Base-by-base conservation (phyloP, 2,113 vertebrate genomes). In the Bubalus kerabau region DNA sequence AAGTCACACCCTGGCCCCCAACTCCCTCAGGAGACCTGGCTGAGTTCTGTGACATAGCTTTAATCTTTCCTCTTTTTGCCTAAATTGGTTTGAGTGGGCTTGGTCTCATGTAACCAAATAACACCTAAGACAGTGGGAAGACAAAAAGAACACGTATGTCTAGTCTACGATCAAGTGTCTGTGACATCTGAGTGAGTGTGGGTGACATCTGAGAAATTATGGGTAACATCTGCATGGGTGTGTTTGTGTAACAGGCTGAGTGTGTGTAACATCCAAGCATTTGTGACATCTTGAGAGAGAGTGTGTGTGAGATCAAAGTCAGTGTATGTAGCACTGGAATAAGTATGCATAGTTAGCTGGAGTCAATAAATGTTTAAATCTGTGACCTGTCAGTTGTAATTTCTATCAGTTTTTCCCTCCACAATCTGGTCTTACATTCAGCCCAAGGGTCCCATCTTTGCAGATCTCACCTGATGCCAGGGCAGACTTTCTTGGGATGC, bases 321-420 rank as follows among this genome's bases (percentile, higher is more conserved):
- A 80, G 57, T 95, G 60, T 94, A 97, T 97, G 96, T 97, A 97
- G 89, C 89, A 46, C 74, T 87, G 71, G 94, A 97, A 97, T 98
- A 97, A 98, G 97, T 97, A 97, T 97, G 98, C 96, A 85, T 91
- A 93, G 95, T 96, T 98, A 97, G 96, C 93, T 84, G 83, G 97
- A 98, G 97, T 98, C 98, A 98, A 98, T 98, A 98, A 98, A 98
- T 98, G 98, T 98, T 98, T 97, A 97, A 98, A 96, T 97, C 97
- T 98, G 98, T 87, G 96, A 91, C 95, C 97, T 98, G 98, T 98
- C 98, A 97, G 96, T 96, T 97, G 86, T 91, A 95, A 98, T 98
- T 97, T 97, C 71, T 93, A 96, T 98, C 98, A 97, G 87, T 95
- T 97, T 96, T 96, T n/a, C 76, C 40, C 90, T 94, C 96, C 62